These are phyloP conservation scores for Muscicapa adusta DNA, from an alignment of 2,113 vertebrate genomes.

Conservation along the genomic window DNA sequence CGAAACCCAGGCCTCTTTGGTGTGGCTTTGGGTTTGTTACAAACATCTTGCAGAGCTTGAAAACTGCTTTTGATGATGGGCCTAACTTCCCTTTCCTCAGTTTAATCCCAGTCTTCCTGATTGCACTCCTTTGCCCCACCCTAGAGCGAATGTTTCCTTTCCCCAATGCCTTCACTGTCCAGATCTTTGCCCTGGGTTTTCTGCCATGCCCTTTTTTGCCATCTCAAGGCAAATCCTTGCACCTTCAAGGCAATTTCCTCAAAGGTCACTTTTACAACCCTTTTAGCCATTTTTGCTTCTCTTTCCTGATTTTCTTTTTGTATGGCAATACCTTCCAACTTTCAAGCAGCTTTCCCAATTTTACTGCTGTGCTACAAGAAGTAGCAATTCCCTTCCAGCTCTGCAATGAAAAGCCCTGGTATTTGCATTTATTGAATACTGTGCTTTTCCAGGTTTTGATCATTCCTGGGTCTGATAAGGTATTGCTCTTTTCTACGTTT, in stretches of 20 bases:
- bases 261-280: background rate
- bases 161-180: background rate
- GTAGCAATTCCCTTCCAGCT: background rate
- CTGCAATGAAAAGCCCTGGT: background rate
- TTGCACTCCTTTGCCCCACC: background rate
- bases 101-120: slow-evolving; percentile 37
- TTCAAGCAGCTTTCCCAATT: background rate
- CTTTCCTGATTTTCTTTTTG: background rate
- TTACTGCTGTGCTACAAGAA: background rate
- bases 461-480: background rate
- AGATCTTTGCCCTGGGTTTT: background rate
- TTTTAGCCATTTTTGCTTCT: background rate
- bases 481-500: background rate
- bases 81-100: slow-evolving; percentile 14
- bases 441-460: background rate
- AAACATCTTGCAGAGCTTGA: slow-evolving; percentile 28
- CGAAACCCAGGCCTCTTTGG: slow-evolving; percentile 26
- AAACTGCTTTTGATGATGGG: slow-evolving; percentile 32
- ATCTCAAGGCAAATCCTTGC: background rate
- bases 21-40: slow-evolving; percentile 47
- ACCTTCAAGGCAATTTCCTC: background rate
- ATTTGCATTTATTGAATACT: background rate
- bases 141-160: background rate
- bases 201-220: background rate
- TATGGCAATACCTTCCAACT: background rate